Evolutionary conservation across 2,797 vertebrate genomes (phyloP).

Genomic region (Monodelphis domestica): DNA sequence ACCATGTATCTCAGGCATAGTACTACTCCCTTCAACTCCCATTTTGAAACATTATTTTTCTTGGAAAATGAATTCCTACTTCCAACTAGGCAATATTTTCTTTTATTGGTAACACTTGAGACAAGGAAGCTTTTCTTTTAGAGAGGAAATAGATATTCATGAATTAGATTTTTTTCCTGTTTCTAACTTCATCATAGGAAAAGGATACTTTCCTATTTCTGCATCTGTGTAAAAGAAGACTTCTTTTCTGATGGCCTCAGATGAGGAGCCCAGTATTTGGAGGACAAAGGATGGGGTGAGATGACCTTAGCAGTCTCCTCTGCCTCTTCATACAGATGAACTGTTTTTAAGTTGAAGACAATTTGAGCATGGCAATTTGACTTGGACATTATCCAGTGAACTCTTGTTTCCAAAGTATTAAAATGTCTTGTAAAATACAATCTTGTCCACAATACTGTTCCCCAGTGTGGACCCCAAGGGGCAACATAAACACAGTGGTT

Average conservation of each 20-base stretch:
- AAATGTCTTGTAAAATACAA: neutral
- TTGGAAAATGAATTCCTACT: neutral
- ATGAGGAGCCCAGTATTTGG: neutral
- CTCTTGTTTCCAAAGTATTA: neutral
- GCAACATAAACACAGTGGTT: neutral
- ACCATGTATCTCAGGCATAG: neutral
- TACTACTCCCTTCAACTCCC: neutral
- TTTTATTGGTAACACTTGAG: neutral
- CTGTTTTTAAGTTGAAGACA: neutral
- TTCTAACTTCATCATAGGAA: neutral
- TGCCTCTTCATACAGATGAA: neutral
- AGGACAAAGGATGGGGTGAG: neutral
- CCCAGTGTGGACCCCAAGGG: neutral
- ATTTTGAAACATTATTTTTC: neutral
- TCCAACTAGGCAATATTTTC: neutral
- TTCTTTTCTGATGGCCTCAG: neutral
- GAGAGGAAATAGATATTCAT: neutral
- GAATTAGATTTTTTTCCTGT: neutral
- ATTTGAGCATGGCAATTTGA: neutral
- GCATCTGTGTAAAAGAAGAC: neutral
- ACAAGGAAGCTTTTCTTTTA: neutral
- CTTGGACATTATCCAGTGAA: neutral
- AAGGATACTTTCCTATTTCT: neutral
- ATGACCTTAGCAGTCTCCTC: neutral
- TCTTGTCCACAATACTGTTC: neutral